These are phyloP conservation scores for Morone chrysops DNA, from an alignment of 2,113 vertebrate species.

Conservation along the genomic window DNA sequence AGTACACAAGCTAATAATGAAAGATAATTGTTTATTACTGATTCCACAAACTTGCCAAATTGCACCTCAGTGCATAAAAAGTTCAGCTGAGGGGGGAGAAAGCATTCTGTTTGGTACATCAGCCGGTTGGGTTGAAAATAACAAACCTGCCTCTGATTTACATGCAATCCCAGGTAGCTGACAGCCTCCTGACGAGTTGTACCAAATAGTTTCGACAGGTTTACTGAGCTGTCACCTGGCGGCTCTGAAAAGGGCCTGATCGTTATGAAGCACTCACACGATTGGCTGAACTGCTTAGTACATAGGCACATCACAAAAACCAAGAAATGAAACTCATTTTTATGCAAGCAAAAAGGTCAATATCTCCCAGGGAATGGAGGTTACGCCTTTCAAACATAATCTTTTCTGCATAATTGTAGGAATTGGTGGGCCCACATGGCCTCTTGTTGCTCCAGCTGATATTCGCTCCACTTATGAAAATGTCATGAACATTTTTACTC, in stretches of 20 bases:
- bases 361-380: conserved; percentile 37
- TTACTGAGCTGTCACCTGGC: conserved; percentile 55
- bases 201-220: conserved; percentile 52
- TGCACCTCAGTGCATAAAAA: conserved; percentile 40
- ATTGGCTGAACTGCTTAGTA: conserved; percentile 22
- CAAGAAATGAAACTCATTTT: conserved; percentile 52
- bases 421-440: not conserved
- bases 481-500: conserved; percentile 32
- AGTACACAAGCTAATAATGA: not conserved
- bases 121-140: not conserved
- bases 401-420: conserved; percentile 27
- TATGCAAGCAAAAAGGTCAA: conserved; percentile 55
- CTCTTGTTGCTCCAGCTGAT: conserved; percentile 23
- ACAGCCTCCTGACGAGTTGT: conserved; percentile 39
- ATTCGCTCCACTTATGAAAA: conserved; percentile 52
- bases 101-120: not conserved
- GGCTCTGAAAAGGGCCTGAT: conserved; percentile 32
- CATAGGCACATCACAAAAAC: conserved; percentile 22
- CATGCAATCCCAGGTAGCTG: conserved; percentile 44
- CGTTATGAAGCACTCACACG: conserved; percentile 24
- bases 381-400: conserved; percentile 61
- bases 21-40: not conserved
- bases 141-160: conserved; percentile 37
- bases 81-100: not conserved
- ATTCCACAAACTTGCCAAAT: not conserved